Percentiles rank a stretch among this genome's conserved stretches.
Evolutionary conservation across 1,140 invertebrate genomes (phyloP).

Genomic region (Leptoteleia sp.): DNA sequence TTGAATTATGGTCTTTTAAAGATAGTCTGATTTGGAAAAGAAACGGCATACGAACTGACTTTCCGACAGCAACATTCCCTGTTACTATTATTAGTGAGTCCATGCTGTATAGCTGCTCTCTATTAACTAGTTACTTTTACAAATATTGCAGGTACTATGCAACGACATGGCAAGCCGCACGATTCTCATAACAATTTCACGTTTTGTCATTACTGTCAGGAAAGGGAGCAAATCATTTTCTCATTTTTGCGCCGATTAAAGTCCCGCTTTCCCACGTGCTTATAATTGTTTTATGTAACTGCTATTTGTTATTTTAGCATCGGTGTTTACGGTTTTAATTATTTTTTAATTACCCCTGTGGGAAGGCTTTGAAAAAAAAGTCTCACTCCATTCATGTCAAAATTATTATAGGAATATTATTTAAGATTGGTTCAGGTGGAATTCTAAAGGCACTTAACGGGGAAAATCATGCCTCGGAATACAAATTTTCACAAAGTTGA

Average conservation of each 20-base stretch:
- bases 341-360: constrained; percentile 27
- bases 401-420: not conserved
- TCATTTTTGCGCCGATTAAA: constrained; percentile 52
- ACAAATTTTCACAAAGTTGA: constrained; percentile 24
- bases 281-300: constrained; percentile 55
- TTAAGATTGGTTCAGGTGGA: too few species aligned
- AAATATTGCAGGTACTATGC: constrained; percentile 42
- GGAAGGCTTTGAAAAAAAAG: constrained; percentile 1
- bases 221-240: constrained; percentile 58
- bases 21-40: constrained; percentile 35
- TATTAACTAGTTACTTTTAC: constrained; percentile 51
- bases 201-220: constrained; percentile 60
- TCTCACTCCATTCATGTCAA: not conserved
- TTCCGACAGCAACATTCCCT: constrained; percentile 41
- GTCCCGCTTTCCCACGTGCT: constrained; percentile 48
- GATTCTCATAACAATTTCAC: constrained; percentile 60
- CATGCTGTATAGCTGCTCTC: constrained; percentile 17
- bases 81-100: constrained; percentile 45
- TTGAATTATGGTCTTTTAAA: constrained; percentile 52
- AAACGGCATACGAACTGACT: constrained; percentile 22
- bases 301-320: constrained; percentile 31
- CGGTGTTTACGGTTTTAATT: constrained; percentile 33
- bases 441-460: not conserved
- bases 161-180: constrained; percentile 39
- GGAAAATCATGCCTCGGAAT: constrained; percentile 7